These are phyloP conservation scores for Phyllotreta cruciferae DNA, from an alignment of 2,888 invertebrate genomes.

Conservation along the genomic window DNA sequence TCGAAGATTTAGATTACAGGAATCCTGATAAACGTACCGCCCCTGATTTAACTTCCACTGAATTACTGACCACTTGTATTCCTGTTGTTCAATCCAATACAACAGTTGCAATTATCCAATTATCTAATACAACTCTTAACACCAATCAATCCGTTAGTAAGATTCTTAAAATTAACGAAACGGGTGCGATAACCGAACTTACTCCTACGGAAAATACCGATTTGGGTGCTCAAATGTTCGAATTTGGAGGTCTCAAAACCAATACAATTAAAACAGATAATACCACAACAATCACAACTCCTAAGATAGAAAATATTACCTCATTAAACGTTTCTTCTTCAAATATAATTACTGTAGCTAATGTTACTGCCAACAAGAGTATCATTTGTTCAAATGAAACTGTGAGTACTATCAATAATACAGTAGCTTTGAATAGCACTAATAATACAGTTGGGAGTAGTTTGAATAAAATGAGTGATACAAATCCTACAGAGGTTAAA, in stretches of 20 bases:
- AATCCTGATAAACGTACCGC: slow-evolving; percentile 5
- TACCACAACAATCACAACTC: background rate
- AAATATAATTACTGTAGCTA: background rate
- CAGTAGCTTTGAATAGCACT: background rate
- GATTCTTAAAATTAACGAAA: background rate
- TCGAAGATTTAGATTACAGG: background rate
- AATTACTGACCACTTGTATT: too few species aligned
- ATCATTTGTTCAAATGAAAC: too few species aligned
- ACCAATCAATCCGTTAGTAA: background rate
- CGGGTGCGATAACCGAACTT: background rate
- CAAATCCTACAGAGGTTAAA: background rate
- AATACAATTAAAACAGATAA: slow-evolving; percentile 2
- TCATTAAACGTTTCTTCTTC: background rate
- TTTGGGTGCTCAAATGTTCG: slow-evolving; percentile 5
- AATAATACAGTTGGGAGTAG: background rate
- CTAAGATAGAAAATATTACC: background rate
- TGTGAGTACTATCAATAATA: background rate
- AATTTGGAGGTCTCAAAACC: background rate
- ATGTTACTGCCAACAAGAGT: background rate
- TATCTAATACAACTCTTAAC: background rate
- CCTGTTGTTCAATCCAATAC: too few species aligned
- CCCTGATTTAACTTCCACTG: background rate
- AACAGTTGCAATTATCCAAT: background rate
- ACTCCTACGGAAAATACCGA: slow-evolving; percentile 4
- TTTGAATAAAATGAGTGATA: background rate